A percentile compares a stretch with the other conserved stretches of the same genome.
phyloP scores from a whole-genome alignment of 2,888 invertebrate genomes.

The Trichogramma dendrolimi region DNA sequence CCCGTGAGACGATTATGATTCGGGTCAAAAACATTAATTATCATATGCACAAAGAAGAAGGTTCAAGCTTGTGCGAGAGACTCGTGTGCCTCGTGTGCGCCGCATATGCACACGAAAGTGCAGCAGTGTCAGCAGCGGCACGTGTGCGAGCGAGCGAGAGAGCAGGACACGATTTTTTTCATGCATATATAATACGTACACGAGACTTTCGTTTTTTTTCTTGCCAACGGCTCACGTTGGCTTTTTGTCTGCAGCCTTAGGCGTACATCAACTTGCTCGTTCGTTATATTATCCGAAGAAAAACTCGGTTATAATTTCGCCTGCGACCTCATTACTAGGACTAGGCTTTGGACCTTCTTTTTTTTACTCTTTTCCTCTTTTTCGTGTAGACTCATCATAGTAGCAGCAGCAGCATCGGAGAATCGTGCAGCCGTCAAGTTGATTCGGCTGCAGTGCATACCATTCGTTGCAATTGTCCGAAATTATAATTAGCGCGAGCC shows the following conservation, averaged over 20 bases:
- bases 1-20: slow-evolving; percentile 8
- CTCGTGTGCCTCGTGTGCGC: not conserved
- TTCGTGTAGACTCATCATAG: no score
- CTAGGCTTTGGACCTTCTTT: no score
- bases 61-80: no score
- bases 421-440: no score
- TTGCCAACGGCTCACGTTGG: slow-evolving; percentile 1
- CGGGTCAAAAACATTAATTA: slow-evolving; percentile 20
- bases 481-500: no score
- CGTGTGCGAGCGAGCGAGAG: not conserved
- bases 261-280: no score
- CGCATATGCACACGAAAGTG: not conserved
- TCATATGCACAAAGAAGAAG: not conserved
- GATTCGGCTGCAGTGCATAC: no score
- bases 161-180: no score
- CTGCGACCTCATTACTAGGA: slow-evolving; percentile 19
- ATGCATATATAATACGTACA: no score
- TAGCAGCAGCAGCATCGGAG: no score
- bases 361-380: no score
- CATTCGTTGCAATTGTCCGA: no score
- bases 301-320: slow-evolving; percentile 13
- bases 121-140: not conserved
- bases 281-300: not conserved
- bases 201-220: not conserved
- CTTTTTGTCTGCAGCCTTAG: slow-evolving; percentile 7